Percentiles rank a stretch among this genome's conserved stretches.
These are phyloP conservation scores for Panopea generosa DNA, from an alignment of 2,888 invertebrate species.

Conservation along the genomic window DNA sequence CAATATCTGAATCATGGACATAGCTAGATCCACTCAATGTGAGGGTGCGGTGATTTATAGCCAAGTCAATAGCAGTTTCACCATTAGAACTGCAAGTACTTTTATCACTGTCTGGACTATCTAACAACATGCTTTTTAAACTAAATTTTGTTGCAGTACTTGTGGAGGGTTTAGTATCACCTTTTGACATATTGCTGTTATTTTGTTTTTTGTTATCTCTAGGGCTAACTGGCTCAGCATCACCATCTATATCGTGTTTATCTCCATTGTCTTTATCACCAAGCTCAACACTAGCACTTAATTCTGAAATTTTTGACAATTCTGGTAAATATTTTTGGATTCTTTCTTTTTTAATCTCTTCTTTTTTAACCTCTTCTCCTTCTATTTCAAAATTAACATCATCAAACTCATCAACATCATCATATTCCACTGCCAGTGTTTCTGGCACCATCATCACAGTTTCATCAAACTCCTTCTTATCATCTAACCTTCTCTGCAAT, in stretches of 20 bases:
- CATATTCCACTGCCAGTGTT: constrained; percentile 43
- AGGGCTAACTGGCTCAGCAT: too few species aligned
- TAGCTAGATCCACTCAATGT: constrained; percentile 4
- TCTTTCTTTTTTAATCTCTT: too few species aligned
- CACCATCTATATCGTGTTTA: too few species aligned
- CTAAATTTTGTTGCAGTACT: constrained; percentile 17
- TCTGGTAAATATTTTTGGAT: neutral
- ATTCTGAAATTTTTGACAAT: constrained; percentile 17
- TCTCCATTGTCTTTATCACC: too few species aligned
- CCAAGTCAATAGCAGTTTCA: neutral
- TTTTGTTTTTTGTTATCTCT: neutral
- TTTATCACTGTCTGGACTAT: constrained; percentile 36
- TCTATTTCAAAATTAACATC: constrained; percentile 2
- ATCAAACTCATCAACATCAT: constrained; percentile 22
- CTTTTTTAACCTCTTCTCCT: neutral
- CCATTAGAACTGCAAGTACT: neutral
- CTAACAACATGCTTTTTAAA: constrained; percentile 47
- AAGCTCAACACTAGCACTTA: constrained; percentile 1
- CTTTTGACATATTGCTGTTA: too few species aligned
- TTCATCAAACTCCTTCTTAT: constrained; percentile 1
- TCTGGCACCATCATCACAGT: constrained; percentile 51
- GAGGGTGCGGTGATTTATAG: constrained; percentile 11
- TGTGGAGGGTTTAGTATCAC: too few species aligned
- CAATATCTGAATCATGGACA: constrained; percentile 26
- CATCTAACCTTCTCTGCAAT: neutral